Evolutionary conservation across 2,113 vertebrate species (phyloP), one percentile per base, ranked within the genome.

Genomic region (Coptodon rendalli): DNA sequence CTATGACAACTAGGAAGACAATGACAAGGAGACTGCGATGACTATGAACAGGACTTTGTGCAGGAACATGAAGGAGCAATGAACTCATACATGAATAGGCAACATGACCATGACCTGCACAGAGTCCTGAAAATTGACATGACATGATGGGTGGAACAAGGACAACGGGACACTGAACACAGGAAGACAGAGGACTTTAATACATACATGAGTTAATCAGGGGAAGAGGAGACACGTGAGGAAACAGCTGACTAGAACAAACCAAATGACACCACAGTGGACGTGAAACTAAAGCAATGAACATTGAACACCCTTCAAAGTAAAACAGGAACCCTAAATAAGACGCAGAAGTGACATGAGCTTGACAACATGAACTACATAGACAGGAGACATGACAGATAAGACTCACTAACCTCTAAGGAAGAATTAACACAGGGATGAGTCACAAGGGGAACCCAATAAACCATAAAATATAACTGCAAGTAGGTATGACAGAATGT

Each of bases 191-290:
- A 61, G 57, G 8, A 59, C 57, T 9, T 59, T 17, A 31, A 59
- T 59, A 9, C 27, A 59, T 31, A 6, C 27, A 59, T 31, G 57
- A 17, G 57, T 8, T 61, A 27, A 61, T 61, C 8, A 4, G 57
- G 57, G 5, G 3, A 61, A 61, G 57, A 31, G 57, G 0, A 17
- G 3, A 29, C 24, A 57, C 0, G 3, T 57, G 13, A 59, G 57
- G 57, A 61, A 17, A 61, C 57, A 10, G 57, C 57, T 61, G 57
- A 61, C 8, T 61, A 10, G 27, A 61, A 61, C 57, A 61, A 61
- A 61, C 57, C 57, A 17, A 31, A 31, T 61, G 27, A 10, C 27
- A 61, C 0, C 57, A 61, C 57, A 61, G 1, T 9, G 27, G 57
- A 61, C 31, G 57, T 31, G 27, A 61, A 61, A 61, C 57, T 61